These are phyloP conservation scores for Hippocampus barbouri DNA, from an alignment of 2,113 vertebrate species.

Conservation along the genomic window DNA sequence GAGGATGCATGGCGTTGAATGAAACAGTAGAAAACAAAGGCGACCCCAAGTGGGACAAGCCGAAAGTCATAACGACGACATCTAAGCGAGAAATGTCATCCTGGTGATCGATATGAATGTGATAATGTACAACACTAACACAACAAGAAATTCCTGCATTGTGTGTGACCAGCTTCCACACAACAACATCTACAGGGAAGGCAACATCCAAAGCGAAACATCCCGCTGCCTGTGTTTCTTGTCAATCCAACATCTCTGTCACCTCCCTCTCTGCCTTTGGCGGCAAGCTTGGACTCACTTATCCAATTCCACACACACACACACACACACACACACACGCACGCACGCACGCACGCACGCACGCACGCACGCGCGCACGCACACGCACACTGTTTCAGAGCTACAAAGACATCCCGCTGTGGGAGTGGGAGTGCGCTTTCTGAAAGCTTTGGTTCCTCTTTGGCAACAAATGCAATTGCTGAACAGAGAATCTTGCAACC, in stretches of 20 bases:
- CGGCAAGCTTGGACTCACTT: slow-evolving; percentile 57
- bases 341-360: slow-evolving; percentile 41
- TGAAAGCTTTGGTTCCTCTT: slow-evolving; percentile 50
- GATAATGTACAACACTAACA: slow-evolving; percentile 35
- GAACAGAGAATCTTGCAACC: slow-evolving; percentile 35
- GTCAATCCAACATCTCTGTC: slow-evolving; percentile 38
- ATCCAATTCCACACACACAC: slow-evolving; percentile 58
- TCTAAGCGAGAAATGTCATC: slow-evolving; percentile 38
- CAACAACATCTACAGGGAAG: slow-evolving; percentile 37
- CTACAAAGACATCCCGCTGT: slow-evolving; percentile 62
- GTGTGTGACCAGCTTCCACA: slow-evolving; percentile 12
- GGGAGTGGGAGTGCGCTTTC: slow-evolving; percentile 57
- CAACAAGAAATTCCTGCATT: slow-evolving; percentile 33
- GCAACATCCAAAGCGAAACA: slow-evolving; percentile 50
- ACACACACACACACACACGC: slow-evolving; percentile 46
- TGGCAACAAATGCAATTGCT: slow-evolving; percentile 46
- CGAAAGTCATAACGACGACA: neutral
- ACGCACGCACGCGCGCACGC: slow-evolving; percentile 38
- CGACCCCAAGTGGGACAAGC: neutral
- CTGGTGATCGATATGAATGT: slow-evolving; percentile 39
- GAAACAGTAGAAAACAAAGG: slow-evolving; percentile 4
- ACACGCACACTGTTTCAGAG: slow-evolving; percentile 51
- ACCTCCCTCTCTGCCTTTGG: slow-evolving; percentile 49
- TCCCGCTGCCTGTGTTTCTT: slow-evolving; percentile 28
- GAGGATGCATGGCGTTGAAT: slow-evolving; percentile 14